A percentile compares a stretch with the other conserved stretches of the same genome.
These are phyloP conservation scores for Diaprepes abbreviatus DNA, from an alignment of 2,888 invertebrate genomes.

Conservation along the genomic window DNA sequence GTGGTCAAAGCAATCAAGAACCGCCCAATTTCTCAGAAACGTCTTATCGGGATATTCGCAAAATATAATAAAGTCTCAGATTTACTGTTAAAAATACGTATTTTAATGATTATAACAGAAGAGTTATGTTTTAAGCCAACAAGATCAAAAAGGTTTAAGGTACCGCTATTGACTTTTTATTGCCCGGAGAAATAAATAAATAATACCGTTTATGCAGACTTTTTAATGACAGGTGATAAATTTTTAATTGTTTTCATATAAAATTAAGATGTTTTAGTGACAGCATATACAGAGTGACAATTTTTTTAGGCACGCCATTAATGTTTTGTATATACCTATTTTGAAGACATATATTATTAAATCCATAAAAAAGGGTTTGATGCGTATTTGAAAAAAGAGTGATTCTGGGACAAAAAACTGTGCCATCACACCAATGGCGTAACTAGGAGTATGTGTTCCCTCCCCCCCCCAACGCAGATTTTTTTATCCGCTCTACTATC, in stretches of 20 bases:
- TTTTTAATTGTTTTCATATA: conserved; percentile 11
- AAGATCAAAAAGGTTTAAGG: neutral
- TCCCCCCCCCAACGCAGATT: too few species aligned
- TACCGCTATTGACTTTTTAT: conserved; percentile 5
- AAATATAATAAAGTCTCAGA: neutral
- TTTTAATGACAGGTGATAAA: conserved; percentile 9
- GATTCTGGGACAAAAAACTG: too few species aligned
- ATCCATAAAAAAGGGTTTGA: too few species aligned
- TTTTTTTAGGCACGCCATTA: too few species aligned
- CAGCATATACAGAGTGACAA: neutral
- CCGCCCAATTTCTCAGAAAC: neutral
- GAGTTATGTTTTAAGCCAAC: neutral
- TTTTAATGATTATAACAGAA: neutral
- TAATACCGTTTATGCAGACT: neutral
- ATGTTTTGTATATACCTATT: too few species aligned
- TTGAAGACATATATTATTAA: too few species aligned
- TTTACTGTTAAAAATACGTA: neutral
- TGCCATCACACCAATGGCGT: too few species aligned
- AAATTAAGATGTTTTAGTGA: conserved; percentile 11
- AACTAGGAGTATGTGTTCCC: too few species aligned
- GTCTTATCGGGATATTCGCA: conserved; percentile 4
- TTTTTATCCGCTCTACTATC: too few species aligned
- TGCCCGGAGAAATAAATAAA: neutral
- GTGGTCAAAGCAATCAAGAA: neutral
- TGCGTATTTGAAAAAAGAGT: too few species aligned